These are phyloP conservation scores for Hirundo rustica DNA, from an alignment of 2,797 vertebrate genomes.

Conservation along the genomic window DNA sequence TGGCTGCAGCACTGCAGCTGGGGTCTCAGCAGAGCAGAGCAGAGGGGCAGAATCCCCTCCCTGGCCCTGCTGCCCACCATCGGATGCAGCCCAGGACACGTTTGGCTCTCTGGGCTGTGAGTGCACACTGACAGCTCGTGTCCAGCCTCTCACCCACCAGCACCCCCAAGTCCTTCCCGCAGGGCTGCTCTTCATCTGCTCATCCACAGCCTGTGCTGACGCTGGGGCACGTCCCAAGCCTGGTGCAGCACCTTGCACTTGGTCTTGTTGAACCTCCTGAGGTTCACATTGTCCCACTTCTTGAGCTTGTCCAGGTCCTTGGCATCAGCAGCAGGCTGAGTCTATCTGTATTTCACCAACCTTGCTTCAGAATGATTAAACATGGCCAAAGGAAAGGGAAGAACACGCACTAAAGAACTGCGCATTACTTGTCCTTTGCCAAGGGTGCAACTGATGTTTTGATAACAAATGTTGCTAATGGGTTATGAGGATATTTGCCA, in stretches of 20 bases:
- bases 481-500: not conserved
- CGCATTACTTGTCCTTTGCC: fast-evolving
- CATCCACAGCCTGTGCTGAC: not conserved
- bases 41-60: not conserved
- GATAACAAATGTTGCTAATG: not conserved
- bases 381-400: not conserved
- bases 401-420: not conserved
- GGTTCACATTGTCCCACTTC: not conserved
- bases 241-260: not conserved
- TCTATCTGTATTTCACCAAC: not conserved
- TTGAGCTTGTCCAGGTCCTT: not conserved
- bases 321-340: not conserved
- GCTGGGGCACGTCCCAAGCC: fast-evolving
- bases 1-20: not conserved
- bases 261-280: not conserved
- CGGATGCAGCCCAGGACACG: fast-evolving
- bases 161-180: not conserved
- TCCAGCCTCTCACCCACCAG: not conserved
- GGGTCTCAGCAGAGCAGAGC: not conserved
- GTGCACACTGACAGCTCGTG: fast-evolving
- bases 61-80: not conserved
- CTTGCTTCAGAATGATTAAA: not conserved
- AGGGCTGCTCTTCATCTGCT: not conserved
- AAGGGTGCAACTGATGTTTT: not conserved
- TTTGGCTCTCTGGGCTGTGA: fast-evolving